Percentiles rank a stretch among this genome's conserved stretches.
Evolutionary conservation across 1,140 invertebrate genomes (phyloP).

Genomic region (Littorina saxatilis): DNA sequence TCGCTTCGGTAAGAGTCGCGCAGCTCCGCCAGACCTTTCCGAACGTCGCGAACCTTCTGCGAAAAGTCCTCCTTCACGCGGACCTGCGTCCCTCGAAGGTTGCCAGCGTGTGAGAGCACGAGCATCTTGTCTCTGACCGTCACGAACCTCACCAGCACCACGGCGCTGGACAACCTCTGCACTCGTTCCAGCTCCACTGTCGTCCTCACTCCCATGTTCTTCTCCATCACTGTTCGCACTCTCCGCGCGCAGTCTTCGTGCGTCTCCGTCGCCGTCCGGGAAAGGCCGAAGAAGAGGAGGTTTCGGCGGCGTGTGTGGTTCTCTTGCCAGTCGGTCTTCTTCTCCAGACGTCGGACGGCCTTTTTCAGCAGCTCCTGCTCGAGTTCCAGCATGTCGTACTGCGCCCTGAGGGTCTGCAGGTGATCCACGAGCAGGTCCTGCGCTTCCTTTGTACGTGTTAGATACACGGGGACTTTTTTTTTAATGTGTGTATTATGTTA

Average conservation of each 20-base stretch:
- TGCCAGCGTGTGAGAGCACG: not conserved
- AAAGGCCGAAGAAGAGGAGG: conserved; percentile 17
- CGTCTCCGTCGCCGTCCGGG: conserved; percentile 4
- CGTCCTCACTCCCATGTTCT: not conserved
- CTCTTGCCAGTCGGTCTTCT: not conserved
- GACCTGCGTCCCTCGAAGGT: not conserved
- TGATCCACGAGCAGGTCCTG: not conserved
- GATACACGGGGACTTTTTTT: not conserved
- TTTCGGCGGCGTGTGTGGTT: not conserved
- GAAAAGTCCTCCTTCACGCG: not conserved
- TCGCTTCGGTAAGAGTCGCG: not conserved
- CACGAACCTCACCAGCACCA: not conserved
- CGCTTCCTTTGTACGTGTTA: not conserved
- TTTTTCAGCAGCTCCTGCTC: not conserved
- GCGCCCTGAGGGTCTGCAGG: not conserved
- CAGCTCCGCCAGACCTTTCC: not conserved
- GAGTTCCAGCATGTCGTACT: not conserved
- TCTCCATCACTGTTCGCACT: not conserved
- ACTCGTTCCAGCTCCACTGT: not conserved
- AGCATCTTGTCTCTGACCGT: not conserved
- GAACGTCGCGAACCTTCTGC: not conserved
- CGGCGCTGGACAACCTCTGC: not conserved
- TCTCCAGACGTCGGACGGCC: not conserved
- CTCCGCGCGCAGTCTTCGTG: not conserved
- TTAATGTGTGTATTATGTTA: too few species aligned